Base-by-base conservation (phyloP, 2,797 vertebrate genomes). In the Lophotriccus pileatus region DNA sequence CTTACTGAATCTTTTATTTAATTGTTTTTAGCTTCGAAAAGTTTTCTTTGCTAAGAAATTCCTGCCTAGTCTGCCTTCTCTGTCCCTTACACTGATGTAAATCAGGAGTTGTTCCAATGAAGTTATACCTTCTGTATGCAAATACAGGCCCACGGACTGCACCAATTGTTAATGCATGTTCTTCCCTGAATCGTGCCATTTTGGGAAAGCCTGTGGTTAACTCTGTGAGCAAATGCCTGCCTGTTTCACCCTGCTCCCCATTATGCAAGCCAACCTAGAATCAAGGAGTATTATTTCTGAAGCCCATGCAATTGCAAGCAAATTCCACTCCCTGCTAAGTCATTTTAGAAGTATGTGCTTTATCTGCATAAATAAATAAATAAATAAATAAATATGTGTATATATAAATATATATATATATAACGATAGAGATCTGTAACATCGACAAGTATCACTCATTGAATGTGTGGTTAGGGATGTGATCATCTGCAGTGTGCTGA, bases 201-300 rank as follows among this genome's bases (percentile, higher is more conserved):
- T 70, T n/a, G 77, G 89, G 92, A 90, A 95, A 96, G 69, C 81
- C 91, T 78, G 77, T 66, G 93, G 19, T 80, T 87, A 81, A 55
- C 58, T 47, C 8, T 20, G 1, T n/a, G 34, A 76, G 73, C 15
- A 75, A 78, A 81, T 14, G 22, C 53, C 52, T 76, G 63, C 74
- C 75, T 73, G 36, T 75, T 90, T 92, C 78, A 46, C 91, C 81
- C 64, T 80, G 64, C 74, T 90, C 46, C 43, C 2, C 20, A 12
- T 87, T 79, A 49, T 6, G 44, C 82, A 73, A 95, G 59, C 49
- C 60, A 88, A 47, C 30, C 30, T 39, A 36, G 60, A 87, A 81
- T 69, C 63, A 60, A 82, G 34, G 67, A 81, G 55, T 60, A 56
- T 93, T 60, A 60, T 94, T 94, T 91, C 59, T 86, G 63, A 79